phyloP scores from a whole-genome alignment of 2,113 vertebrate genomes.

The Strix aluco region DNA sequence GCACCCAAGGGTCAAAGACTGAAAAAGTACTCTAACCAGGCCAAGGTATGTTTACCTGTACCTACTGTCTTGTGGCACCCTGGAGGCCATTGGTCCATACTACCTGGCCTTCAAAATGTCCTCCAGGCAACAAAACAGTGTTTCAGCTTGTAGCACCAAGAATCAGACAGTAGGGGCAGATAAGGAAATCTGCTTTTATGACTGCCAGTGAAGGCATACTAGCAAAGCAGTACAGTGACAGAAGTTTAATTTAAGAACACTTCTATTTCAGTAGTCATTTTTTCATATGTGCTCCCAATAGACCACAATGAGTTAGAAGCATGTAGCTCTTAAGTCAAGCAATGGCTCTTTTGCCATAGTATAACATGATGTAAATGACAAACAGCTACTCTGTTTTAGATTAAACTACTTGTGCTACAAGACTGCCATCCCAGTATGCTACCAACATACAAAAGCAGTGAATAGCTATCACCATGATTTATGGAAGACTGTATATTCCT shows the following conservation, averaged over 20 bases:
- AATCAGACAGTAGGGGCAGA: background rate
- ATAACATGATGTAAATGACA: background rate
- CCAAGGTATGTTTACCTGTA: background rate
- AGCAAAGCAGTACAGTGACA: background rate
- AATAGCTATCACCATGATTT: background rate
- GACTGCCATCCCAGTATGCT: too few relatives aligned
- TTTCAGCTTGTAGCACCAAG: background rate
- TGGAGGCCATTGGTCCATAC: background rate
- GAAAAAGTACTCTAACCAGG: background rate
- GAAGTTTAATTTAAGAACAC: background rate
- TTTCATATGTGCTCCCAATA: background rate
- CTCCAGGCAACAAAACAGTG: background rate
- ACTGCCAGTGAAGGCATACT: background rate
- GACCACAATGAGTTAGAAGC: background rate
- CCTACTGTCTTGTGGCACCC: background rate
- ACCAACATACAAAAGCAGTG: background rate
- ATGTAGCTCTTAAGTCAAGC: background rate
- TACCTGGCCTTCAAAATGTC: background rate
- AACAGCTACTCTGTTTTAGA: background rate
- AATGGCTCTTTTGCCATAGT: background rate
- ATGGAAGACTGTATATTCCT: background rate
- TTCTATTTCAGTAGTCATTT: background rate
- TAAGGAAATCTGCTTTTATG: background rate
- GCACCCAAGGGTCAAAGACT: background rate
- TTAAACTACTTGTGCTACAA: background rate